A percentile compares a stretch with the other conserved stretches of the same genome.
phyloP scores from a whole-genome alignment of 1,140 invertebrate genomes.

The Papilio polyxenes region DNA sequence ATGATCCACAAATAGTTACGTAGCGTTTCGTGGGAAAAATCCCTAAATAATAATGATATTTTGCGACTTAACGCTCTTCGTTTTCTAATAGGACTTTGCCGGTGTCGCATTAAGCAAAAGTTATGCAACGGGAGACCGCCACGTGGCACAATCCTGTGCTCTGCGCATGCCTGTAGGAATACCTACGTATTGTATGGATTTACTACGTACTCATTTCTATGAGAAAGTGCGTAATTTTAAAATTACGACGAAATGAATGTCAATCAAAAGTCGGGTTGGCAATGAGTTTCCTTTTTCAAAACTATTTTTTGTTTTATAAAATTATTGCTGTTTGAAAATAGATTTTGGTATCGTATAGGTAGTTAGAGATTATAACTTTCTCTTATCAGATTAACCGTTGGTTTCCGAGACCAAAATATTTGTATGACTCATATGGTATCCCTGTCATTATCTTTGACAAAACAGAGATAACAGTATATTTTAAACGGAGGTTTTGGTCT shows the following conservation, averaged over 20 bases:
- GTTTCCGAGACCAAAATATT: no score
- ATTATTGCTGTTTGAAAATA: no score
- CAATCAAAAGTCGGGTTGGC: neutral
- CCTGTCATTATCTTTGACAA: no score
- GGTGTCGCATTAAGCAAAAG: slow-evolving; percentile 56
- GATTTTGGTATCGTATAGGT: no score
- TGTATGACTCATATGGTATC: no score
- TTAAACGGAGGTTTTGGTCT: no score
- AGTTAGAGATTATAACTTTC: no score
- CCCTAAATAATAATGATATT: neutral
- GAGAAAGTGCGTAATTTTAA: neutral
- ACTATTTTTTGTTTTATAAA: no score
- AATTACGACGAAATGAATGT: neutral
- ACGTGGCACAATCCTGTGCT: slow-evolving; percentile 61
- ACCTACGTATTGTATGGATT: slow-evolving; percentile 8
- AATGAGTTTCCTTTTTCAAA: neutral
- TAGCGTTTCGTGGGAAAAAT: no score
- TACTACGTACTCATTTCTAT: slow-evolving; percentile 5
- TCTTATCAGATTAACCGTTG: no score
- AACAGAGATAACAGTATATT: no score
- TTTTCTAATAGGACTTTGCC: neutral
- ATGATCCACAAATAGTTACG: no score
- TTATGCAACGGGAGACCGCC: slow-evolving; percentile 74
- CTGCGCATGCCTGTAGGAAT: slow-evolving; percentile 62
- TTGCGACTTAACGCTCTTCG: neutral